Evolutionary conservation across 2,797 vertebrate genomes (phyloP), one percentile per base, ranked within the genome.

Genomic region (Enteromius fasciolatus): DNA sequence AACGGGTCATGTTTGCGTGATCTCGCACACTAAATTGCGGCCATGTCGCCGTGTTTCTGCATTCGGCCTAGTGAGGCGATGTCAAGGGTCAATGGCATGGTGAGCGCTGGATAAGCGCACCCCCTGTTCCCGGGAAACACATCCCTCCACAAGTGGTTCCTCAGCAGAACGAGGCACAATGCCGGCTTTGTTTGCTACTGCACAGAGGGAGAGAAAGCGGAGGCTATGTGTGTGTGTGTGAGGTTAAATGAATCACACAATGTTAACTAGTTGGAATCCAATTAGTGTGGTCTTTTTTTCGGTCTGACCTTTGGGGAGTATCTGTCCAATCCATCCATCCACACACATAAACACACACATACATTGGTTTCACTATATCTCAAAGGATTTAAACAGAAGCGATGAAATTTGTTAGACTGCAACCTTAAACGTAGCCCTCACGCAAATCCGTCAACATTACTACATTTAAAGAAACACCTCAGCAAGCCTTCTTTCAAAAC

Each of bases 201-300:
- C n/a, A 73, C 7, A 89, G 81, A 75, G 84, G 78, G 79, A 44
- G 23, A 59, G 67, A 50, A 44, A 39, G 39, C 33, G 39, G 75
- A 64, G 54, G 31, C 28, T 50, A 59, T 61, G 76, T 90, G 88
- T 86, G 87, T 52, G 78, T 72, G 86, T 82, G 78, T 72, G 86
- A 90, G 90, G 90, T 92, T 93, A 94, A 94, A 93, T 89, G 87
- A 93, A 94, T 94, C 90, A 90, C 89, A 92, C 90, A 87, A 90
- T 89, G 92, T 92, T 93, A 93, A 93, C 91, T 92, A 89, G 87
- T 84, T 88, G 83, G 90, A 88, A 92, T 93, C 93, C 92, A 94
- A 94, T 94, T 94, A 93, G 85, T 85, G 86, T 85, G 88, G 89
- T 85, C 91, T 90, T 93, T 89, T 91, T 93, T 90, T 78, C 90